These are phyloP conservation scores for Ernsta delagoae DNA, from an alignment of 2,888 invertebrate species.

Conservation along the genomic window DNA sequence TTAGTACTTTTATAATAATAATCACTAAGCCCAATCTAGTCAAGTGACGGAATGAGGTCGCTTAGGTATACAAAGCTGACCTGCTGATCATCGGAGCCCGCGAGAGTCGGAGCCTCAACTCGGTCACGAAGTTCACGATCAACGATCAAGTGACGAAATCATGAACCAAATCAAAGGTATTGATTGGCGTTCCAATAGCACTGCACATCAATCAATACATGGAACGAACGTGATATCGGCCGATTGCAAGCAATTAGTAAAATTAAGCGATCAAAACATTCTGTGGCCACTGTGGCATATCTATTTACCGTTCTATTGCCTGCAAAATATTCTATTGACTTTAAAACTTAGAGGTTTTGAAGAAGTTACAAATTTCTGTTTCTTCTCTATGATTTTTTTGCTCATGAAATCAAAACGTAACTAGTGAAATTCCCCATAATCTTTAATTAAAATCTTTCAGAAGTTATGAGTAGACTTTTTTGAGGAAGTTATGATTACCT, in stretches of 20 bases:
- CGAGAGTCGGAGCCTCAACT: neutral
- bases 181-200: slow-evolving; percentile 11
- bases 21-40: slow-evolving; percentile 8
- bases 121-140: slow-evolving; percentile 18
- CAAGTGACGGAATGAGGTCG: slow-evolving; percentile 11
- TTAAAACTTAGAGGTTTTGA: too few species aligned
- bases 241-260: neutral
- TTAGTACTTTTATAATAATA: neutral
- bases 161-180: slow-evolving; percentile 11
- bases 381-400: too few species aligned
- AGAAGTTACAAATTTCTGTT: too few species aligned
- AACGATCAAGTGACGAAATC: slow-evolving; percentile 2
- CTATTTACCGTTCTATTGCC: too few species aligned
- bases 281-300: too few species aligned
- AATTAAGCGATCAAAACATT: neutral
- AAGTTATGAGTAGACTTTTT: too few species aligned
- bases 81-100: neutral
- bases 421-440: too few species aligned
- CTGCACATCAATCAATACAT: neutral
- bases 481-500: too few species aligned
- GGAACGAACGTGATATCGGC: slow-evolving; percentile 1
- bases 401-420: too few species aligned
- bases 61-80: slow-evolving; percentile 10
- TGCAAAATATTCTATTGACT: too few species aligned
- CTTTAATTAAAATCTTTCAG: too few species aligned